These are phyloP conservation scores for Formica selysi DNA, from an alignment of 1,140 invertebrate species.

Conservation along the genomic window DNA sequence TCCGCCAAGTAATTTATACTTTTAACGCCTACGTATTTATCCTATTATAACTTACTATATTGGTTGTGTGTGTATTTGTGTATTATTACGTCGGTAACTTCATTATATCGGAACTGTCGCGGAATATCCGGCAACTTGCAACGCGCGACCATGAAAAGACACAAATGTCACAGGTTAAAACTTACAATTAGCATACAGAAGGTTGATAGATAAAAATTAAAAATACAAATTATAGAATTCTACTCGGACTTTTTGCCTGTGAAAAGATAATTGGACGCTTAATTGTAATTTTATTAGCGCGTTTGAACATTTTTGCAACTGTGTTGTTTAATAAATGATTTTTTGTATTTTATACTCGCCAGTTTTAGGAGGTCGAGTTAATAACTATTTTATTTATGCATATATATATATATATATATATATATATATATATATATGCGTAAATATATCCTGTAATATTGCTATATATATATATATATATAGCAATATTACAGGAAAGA, in stretches of 20 bases:
- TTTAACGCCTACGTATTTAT: constrained; percentile 1
- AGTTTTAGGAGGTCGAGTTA: not conserved
- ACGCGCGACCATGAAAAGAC: not conserved
- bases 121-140: not conserved
- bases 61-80: not conserved
- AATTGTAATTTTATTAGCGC: not conserved
- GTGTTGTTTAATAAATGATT: not conserved
- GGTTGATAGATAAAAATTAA: not conserved
- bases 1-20: constrained; percentile 86
- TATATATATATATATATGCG: not conserved
- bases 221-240: not conserved
- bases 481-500: not conserved
- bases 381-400: too few relatives aligned
- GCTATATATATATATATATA: not conserved
- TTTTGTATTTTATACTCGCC: not conserved
- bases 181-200: not conserved
- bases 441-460: too few relatives aligned
- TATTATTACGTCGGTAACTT: constrained; percentile 4
- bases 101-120: not conserved
- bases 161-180: not conserved
- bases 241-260: not conserved
- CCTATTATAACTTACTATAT: constrained; percentile 30
- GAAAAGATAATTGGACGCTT: not conserved
- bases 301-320: not conserved
- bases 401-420: not conserved